Evolutionary conservation across 2,797 vertebrate genomes (phyloP), one percentile per base, ranked within the genome.

Genomic region (Buceros bicornis): DNA sequence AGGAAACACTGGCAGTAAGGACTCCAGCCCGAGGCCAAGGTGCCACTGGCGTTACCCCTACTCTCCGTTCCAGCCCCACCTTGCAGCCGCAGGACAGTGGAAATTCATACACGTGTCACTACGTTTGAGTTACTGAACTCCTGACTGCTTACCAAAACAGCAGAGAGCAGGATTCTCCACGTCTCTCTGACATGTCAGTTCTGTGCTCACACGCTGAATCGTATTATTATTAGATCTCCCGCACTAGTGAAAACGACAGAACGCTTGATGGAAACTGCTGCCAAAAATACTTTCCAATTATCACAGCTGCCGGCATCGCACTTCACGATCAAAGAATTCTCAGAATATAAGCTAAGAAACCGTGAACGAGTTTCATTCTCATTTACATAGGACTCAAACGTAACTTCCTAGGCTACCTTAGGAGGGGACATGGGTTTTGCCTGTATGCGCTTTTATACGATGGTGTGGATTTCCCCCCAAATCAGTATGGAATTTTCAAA

Each of bases 351-450:
- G 31, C 57, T 84, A 82, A 88, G 80, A 89, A 93, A 83, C 85
- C 8, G 62, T 60, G 17, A 42, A 56, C 19, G 25, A 40, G 94
- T 96, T 97, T 96, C 96, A 87, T 56, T 97, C 93, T 95, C 93
- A 45, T 21, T 96, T 95, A 84, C 89, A 96, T 83, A 56, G 70
- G 69, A 62, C 73, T 79, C 43, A 18, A 89, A 87, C 16, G 16
- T 61, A 92, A 93, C 74, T 70, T 24, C 58, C 81, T 33, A 80
- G 60, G 48, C 47, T 65, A 7, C 69, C 31, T n/a, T 0, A 93
- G 76, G 70, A 89, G 40, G 64, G 45, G 65, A 64, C 18, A 24
- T 3, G 4, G 22, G 48, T 93, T 91, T 70, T 91, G 65, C 47
- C 66, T 74, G 42, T 31, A 29, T 67, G 51, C 67, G 71, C 67